A percentile compares a stretch with the other conserved stretches of the same genome.
Evolutionary conservation across 2,113 vertebrate genomes (phyloP).

Genomic region (Zapornia atra): DNA sequence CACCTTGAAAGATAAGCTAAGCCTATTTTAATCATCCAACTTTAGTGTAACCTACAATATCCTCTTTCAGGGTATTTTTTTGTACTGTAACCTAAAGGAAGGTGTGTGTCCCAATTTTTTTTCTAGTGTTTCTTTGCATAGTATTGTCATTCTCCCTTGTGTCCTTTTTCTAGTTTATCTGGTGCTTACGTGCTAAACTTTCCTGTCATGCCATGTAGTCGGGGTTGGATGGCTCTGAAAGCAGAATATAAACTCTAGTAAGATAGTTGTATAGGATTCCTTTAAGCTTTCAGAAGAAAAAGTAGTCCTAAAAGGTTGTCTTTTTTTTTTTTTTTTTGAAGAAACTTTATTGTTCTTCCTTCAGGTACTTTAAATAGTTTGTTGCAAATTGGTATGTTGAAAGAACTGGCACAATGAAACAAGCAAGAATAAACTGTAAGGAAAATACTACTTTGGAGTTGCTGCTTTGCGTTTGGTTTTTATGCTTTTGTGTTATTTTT

Average conservation of each 20-base stretch:
- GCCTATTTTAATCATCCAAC: background rate
- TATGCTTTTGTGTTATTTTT: background rate
- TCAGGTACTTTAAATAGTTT: background rate
- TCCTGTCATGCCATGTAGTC: background rate
- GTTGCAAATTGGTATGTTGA: background rate
- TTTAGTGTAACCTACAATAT: background rate
- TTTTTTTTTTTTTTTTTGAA: fast-evolving
- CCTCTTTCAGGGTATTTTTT: background rate
- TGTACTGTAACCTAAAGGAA: background rate
- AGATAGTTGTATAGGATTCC: background rate
- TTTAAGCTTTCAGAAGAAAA: background rate
- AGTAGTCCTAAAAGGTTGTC: background rate
- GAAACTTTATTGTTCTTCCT: background rate
- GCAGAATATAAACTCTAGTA: background rate
- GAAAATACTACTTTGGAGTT: background rate
- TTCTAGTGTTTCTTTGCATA: background rate
- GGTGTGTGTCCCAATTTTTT: background rate
- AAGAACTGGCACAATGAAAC: background rate
- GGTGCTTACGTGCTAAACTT: background rate
- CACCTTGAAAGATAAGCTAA: background rate
- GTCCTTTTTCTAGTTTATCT: background rate
- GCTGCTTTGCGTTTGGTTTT: background rate
- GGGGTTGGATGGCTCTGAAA: background rate
- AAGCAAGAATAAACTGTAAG: background rate
- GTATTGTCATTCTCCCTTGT: background rate